Evolutionary conservation across 2,888 invertebrate genomes (phyloP).

Genomic region (Listrodromus nycthemerus): DNA sequence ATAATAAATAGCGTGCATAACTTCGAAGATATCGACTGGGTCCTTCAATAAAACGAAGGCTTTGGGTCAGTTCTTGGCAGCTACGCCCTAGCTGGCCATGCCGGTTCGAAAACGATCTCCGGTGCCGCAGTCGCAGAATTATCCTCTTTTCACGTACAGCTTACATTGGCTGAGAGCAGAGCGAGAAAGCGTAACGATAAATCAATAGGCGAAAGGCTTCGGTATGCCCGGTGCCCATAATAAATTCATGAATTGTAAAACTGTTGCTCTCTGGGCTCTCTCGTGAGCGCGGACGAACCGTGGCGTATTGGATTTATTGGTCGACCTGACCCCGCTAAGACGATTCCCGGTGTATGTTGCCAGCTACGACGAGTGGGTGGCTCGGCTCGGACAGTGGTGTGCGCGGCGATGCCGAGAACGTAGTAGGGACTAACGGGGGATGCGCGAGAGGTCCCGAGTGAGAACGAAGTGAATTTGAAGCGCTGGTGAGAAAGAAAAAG

Average conservation of each 20-base stretch:
- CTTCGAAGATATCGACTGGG: not conserved
- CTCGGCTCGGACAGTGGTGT: constrained; percentile 65
- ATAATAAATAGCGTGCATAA: not conserved
- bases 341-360: constrained; percentile 72
- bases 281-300: constrained; percentile 79
- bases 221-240: constrained; percentile 81
- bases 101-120: constrained; percentile 24
- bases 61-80: not conserved
- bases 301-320: constrained; percentile 84
- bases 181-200: constrained; percentile 80
- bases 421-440: constrained; percentile 65
- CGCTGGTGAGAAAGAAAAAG: constrained; percentile 43
- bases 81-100: not conserved
- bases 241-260: constrained; percentile 84
- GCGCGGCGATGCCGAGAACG: constrained; percentile 49
- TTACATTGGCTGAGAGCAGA: constrained; percentile 69
- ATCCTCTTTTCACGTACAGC: constrained; percentile 44
- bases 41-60: not conserved
- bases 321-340: constrained; percentile 83
- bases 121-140: constrained; percentile 41
- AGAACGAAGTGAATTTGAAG: constrained; percentile 59
- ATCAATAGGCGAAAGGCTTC: constrained; percentile 79
- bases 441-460: constrained; percentile 66
- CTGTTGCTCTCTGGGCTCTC: constrained; percentile 76
- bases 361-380: constrained; percentile 61